A percentile compares a stretch with the other conserved stretches of the same genome.
Conservation (phyloP, 1,140 invertebrate genomes). For the Drosophila ohnishii region DNA sequence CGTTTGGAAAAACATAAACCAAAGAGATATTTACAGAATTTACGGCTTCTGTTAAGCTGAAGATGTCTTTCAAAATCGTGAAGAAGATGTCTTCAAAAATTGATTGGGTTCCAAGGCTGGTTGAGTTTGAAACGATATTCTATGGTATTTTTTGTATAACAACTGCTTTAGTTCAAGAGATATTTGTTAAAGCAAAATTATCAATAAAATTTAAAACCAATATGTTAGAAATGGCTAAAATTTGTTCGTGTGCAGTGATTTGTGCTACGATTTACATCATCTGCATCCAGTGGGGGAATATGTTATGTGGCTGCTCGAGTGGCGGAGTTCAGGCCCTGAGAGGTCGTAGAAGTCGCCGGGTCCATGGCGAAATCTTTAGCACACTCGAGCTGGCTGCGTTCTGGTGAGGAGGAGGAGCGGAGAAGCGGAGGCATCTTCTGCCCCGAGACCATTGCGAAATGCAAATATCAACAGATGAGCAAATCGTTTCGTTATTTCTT, state of each 20-base stretch:
- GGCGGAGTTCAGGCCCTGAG: slow-evolving; percentile 66
- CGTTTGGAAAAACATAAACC: background rate
- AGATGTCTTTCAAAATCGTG: background rate
- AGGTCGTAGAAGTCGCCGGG: slow-evolving; percentile 45
- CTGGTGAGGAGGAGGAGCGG: slow-evolving; percentile 8
- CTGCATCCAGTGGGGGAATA: slow-evolving; percentile 28
- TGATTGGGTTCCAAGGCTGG: background rate
- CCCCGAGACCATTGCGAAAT: slow-evolving; percentile 61
- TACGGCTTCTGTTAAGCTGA: background rate
- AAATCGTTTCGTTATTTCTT: slow-evolving; percentile 75
- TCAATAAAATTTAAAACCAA: background rate
- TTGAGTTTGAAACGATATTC: background rate
- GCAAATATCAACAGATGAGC: slow-evolving; percentile 77
- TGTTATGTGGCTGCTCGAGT: slow-evolving; percentile 37
- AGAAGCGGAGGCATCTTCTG: slow-evolving; percentile 6
- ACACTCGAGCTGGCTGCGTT: slow-evolving; percentile 53
- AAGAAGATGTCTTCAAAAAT: background rate
- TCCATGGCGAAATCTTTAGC: slow-evolving; percentile 62
- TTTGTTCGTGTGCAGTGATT: slow-evolving; percentile 29
- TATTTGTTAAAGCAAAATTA: slow-evolving; percentile 1
- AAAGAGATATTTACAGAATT: background rate
- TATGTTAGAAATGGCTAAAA: background rate
- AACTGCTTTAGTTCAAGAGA: background rate
- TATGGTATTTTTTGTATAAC: background rate
- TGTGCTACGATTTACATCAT: slow-evolving; percentile 63